Evolutionary conservation across 2,888 invertebrate genomes (phyloP).

Genomic region (Agelastica alni): DNA sequence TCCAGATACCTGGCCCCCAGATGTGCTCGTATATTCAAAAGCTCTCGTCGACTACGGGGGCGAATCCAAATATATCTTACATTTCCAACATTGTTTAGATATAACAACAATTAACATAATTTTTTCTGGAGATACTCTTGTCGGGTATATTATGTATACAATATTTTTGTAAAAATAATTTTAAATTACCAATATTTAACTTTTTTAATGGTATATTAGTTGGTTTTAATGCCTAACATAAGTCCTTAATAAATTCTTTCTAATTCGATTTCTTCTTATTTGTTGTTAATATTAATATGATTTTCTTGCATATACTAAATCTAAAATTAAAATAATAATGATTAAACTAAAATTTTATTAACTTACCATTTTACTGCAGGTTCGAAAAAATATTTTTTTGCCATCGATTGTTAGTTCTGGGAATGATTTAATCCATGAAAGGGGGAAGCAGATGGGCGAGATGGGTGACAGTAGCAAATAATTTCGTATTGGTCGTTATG

Average conservation of each 20-base stretch:
- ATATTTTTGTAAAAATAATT: no score
- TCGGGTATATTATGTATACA: no score
- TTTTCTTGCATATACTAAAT: neutral
- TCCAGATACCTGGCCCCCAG: no score
- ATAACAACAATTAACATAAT: no score
- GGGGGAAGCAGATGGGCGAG: neutral
- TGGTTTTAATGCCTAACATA: neutral
- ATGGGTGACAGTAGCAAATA: neutral
- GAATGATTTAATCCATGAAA: neutral
- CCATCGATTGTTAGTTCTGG: neutral
- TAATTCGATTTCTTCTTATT: neutral
- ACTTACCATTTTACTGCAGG: neutral
- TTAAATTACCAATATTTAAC: no score
- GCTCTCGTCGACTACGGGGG: no score
- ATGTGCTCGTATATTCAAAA: no score
- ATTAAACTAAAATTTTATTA: no score
- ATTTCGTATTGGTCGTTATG: neutral
- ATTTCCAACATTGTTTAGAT: no score
- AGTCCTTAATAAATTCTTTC: neutral
- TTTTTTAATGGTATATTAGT: neutral
- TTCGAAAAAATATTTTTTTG: neutral
- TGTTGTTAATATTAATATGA: neutral
- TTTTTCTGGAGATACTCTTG: no score
- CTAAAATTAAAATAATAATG: neutral
- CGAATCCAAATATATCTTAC: no score